These are phyloP conservation scores for Syrista parreyssii DNA, from an alignment of 2,888 invertebrate species.

Conservation along the genomic window DNA sequence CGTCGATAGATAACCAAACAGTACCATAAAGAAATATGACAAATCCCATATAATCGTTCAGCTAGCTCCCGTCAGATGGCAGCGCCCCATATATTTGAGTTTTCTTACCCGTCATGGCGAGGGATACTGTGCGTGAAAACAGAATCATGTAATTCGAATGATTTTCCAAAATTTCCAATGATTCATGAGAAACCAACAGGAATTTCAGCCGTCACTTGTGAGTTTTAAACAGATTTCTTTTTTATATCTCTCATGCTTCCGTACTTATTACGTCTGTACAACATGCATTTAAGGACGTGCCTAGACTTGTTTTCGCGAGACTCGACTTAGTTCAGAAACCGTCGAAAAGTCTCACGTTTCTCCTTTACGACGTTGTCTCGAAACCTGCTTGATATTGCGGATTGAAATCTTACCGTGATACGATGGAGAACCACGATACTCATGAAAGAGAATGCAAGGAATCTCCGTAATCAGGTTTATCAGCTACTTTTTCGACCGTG, in stretches of 20 bases:
- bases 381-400: background rate
- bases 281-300: background rate
- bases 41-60: background rate
- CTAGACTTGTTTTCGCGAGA: background rate
- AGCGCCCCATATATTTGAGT: background rate
- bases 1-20: background rate
- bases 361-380: background rate
- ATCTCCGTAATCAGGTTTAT: background rate
- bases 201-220: background rate
- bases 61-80: background rate
- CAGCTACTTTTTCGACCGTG: background rate
- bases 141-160: background rate
- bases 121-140: background rate
- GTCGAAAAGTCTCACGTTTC: background rate
- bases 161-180: background rate
- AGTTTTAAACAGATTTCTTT: background rate
- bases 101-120: background rate
- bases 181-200: background rate
- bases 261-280: background rate
- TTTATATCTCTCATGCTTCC: background rate
- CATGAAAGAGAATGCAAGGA: background rate
- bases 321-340: background rate
- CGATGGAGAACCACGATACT: background rate
- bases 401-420: background rate
- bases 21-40: background rate